Evolutionary conservation across 1,140 invertebrate genomes (phyloP), one percentile per base, ranked within the genome.

Genomic region (Notospermus geniculatus): DNA sequence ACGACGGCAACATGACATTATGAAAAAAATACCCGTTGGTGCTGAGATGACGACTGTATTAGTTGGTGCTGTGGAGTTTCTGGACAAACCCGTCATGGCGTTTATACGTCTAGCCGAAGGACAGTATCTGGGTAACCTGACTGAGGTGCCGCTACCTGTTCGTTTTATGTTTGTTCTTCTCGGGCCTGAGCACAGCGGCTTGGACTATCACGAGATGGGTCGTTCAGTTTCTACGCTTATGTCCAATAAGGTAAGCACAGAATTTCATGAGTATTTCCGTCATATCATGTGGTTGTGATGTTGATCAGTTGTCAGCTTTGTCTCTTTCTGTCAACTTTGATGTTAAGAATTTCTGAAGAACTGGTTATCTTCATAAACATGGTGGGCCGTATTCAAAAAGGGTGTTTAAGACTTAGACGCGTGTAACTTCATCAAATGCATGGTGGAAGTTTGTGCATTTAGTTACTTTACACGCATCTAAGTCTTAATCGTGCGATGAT

Each of bases 131-230:
- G 71, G 71, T 22, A 76, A 77, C 55, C 45, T 80, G 54, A 79
- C 77, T 1, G 77, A 87, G 79, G 91, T 96, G 1, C 90, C 90
- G 0, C 89, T 97, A 61, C 95, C 95, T 0, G 91, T 96, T 5
- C 84, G 95, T 45, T 98, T 98, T 74, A 86, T 98, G 81, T 97
- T 97, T 74, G 89, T 96, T 15, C 82, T 97, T 1, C 82, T 98
- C 54, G 95, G 95, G 0, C 95, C 95, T 0, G 29, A 39, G 19
- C 86, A 87, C 59, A 86, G 87, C 4, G 90, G 91, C 61, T 84
- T 96, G 62, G 93, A 97, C 77, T 98, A 96, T 78, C 93, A 97
- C 83, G 95, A 98, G 85, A 90, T 97, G 59, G 95, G 95, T 76
- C 85, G 95, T 53, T 94, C 93, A 1, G 93, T 98, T 59, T 93